phyloP scores from a whole-genome alignment of 2,113 vertebrate species.

The Osmerus eperlanus region DNA sequence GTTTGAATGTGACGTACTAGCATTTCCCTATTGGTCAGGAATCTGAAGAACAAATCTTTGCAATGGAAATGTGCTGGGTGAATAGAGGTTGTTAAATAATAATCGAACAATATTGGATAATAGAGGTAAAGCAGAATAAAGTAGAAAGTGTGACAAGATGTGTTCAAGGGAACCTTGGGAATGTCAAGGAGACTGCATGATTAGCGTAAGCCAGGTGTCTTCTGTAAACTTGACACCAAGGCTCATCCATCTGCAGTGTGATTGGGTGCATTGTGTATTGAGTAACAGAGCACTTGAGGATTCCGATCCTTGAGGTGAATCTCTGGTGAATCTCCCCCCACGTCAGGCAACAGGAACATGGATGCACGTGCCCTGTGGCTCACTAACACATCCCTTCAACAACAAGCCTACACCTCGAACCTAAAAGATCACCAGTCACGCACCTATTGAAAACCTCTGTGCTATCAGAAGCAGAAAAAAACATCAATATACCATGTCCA shows the following conservation, averaged over 20 bases:
- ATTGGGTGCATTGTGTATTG: background rate
- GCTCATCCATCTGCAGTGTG: background rate
- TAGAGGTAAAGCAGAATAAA: background rate
- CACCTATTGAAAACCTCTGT: conserved; percentile 8
- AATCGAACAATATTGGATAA: background rate
- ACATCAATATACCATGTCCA: conserved; percentile 8
- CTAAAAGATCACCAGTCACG: conserved; percentile 41
- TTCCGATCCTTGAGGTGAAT: conserved; percentile 10
- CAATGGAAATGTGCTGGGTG: conserved; percentile 3
- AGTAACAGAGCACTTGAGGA: conserved; percentile 18
- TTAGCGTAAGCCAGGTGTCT: background rate
- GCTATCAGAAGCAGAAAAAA: conserved; percentile 28
- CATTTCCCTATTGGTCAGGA: background rate
- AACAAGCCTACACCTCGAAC: conserved; percentile 20
- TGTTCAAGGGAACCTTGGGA: background rate
- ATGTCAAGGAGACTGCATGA: background rate
- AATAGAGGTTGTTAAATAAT: background rate
- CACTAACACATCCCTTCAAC: conserved; percentile 38
- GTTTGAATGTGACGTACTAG: conserved; percentile 5
- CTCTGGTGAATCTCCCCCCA: conserved; percentile 27
- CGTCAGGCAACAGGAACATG: conserved; percentile 12
- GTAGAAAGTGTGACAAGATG: background rate
- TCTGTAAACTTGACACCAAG: background rate
- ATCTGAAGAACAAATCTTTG: background rate
- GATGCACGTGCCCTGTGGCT: conserved; percentile 2